A percentile compares a stretch with the other conserved stretches of the same genome.
These are phyloP conservation scores for Drosophila helvetica DNA, from an alignment of 2,888 invertebrate genomes.

Conservation along the genomic window DNA sequence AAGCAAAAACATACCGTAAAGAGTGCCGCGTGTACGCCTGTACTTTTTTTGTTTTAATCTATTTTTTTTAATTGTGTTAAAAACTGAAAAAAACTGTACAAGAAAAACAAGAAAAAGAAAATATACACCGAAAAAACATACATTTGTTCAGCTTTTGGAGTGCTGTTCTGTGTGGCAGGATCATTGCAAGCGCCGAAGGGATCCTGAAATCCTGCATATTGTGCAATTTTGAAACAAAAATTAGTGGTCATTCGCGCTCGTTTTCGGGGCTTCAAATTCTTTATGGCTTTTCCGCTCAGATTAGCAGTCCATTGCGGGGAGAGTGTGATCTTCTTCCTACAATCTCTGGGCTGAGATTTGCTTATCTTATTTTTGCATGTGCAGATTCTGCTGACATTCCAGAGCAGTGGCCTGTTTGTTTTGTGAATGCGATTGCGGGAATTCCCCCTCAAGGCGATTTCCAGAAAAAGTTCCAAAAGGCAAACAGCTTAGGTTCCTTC, in stretches of 20 bases:
- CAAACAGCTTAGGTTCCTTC: too few species aligned
- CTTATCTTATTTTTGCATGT: background rate
- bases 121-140: background rate
- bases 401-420: background rate
- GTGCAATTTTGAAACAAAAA: background rate
- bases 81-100: background rate
- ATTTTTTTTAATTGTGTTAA: conserved; percentile 11
- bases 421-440: background rate
- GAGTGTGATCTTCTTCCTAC: background rate
- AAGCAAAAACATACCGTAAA: background rate
- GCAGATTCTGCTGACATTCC: background rate
- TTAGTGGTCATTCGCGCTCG: background rate
- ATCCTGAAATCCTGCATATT: background rate
- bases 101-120: background rate
- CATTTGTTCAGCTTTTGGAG: background rate
- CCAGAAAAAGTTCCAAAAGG: background rate
- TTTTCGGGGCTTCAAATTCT: background rate
- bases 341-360: background rate
- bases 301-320: background rate
- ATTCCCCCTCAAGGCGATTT: background rate
- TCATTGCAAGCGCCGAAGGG: background rate
- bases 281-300: background rate
- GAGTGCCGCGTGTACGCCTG: conserved; percentile 4
- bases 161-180: background rate
- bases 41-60: background rate